Percentiles rank a stretch among this genome's conserved stretches.
Conservation (phyloP, 2,797 vertebrate genomes). For the Eupleurogrammus muticus region DNA sequence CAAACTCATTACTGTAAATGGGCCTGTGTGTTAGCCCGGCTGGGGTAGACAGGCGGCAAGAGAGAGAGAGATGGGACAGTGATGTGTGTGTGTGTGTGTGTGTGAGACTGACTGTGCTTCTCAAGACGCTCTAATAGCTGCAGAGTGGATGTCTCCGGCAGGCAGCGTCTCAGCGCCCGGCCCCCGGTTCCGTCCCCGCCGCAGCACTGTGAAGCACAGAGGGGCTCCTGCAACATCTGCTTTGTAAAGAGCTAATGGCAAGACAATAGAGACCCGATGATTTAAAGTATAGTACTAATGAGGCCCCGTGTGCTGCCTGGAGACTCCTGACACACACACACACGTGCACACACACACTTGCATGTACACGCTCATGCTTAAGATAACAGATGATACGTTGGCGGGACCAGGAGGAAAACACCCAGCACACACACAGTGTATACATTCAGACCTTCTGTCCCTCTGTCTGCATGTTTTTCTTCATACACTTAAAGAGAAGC, state of each 20-base stretch:
- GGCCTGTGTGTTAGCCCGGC: slow-evolving; percentile 73
- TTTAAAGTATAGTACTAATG: slow-evolving; percentile 83
- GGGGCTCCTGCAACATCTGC: slow-evolving; percentile 83
- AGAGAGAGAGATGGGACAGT: slow-evolving; percentile 65
- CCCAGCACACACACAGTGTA: slow-evolving; percentile 50
- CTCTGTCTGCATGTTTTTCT: slow-evolving; percentile 34
- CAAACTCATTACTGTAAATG: slow-evolving; percentile 83
- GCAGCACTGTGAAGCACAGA: slow-evolving; percentile 79
- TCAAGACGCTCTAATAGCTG: slow-evolving; percentile 57
- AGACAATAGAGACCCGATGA: slow-evolving; percentile 80
- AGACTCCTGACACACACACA: slow-evolving; percentile 69
- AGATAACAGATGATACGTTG: slow-evolving; percentile 64
- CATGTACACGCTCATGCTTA: slow-evolving; percentile 56
- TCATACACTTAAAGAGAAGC: slow-evolving; percentile 24
- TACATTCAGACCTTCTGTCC: slow-evolving; percentile 46
- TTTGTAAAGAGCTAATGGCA: slow-evolving; percentile 86
- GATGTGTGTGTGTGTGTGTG: slow-evolving; percentile 47
- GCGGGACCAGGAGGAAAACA: slow-evolving; percentile 58
- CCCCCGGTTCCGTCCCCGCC: slow-evolving; percentile 74
- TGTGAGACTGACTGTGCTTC: slow-evolving; percentile 16
- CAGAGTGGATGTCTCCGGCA: slow-evolving; percentile 63
- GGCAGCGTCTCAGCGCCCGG: slow-evolving; percentile 60
- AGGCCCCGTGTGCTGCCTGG: slow-evolving; percentile 81
- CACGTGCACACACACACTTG: slow-evolving; percentile 36
- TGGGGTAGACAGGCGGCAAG: slow-evolving; percentile 69